Evolutionary conservation across 2,113 vertebrate genomes (phyloP), one percentile per base, ranked within the genome.

Genomic region (Ancistrus triradiatus): DNA sequence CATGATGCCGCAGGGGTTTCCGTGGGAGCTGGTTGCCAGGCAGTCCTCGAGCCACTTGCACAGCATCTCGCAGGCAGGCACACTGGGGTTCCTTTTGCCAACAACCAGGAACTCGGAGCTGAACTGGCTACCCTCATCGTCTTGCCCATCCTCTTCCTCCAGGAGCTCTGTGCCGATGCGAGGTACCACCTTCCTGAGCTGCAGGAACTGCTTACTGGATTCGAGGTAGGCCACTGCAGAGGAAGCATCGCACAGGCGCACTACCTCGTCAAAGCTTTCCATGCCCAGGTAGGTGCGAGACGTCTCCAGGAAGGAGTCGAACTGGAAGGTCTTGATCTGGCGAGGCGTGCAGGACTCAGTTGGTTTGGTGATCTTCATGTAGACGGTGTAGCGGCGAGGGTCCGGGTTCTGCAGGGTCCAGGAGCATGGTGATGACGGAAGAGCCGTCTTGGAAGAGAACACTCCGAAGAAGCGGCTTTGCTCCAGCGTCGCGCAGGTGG

Each of bases 331-430:
- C 53, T 84, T 91, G 74, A 98, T 84, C 78, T 91, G 88, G 50
- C 87, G 89, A 7, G 91, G 81, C 0, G 72, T 60, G 72, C 96
- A 98, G 72, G 89, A 66, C 22, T 85, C 75, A 0, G 87, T 78
- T 0, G 91, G 91, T 75, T 98, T 98, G 77, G 91, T 86, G 77
- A 97, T 93, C 73, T 98, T 98, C 91, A 98, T 90, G 87, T 94
- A 98, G 78, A 98, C 89, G 0, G 89, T 98, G 87, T 98, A 98
- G 61, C 96, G 92, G 72, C 95, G 86, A 0, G 96, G 96, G 78
- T 98, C 96, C 0, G 96, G 96, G 83, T 98, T 98, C 83, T 97
- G 96, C 78, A 98, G 92, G 74, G 95, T 96, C 96, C 96, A 98
- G 68, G 95, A 94, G 80, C 96, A 98, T 1, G 89, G 90, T 0